Conservation (phyloP, 2,797 vertebrate genomes). For the Poecile montanus region DNA sequence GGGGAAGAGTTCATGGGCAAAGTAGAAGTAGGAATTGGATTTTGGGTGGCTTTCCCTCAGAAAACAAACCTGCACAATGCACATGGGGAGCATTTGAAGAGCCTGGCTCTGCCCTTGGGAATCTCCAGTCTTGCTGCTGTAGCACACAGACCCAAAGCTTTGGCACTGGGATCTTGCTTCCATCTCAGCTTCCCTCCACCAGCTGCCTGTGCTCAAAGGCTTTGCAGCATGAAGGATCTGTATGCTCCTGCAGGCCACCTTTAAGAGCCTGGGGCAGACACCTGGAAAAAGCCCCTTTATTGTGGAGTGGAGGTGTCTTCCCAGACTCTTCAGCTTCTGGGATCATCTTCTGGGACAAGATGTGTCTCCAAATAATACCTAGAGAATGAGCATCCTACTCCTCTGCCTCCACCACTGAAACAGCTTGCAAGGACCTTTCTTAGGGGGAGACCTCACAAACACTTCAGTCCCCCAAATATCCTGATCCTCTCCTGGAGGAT, state of each 20-base stretch:
- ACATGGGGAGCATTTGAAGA: not conserved
- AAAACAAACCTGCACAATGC: not conserved
- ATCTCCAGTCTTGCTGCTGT: not conserved
- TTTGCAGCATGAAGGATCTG: not conserved
- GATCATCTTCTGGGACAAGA: not conserved
- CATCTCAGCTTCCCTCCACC: not conserved
- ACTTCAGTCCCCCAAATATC: not conserved
- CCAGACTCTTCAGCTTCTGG: not conserved
- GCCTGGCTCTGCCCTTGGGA: not conserved
- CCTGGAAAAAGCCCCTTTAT: not conserved
- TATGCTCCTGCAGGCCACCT: not conserved
- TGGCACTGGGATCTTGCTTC: not conserved
- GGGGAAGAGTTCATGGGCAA: not conserved
- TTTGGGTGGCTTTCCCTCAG: not conserved
- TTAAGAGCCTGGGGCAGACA: not conserved
- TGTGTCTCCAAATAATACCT: not conserved
- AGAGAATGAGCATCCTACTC: not conserved
- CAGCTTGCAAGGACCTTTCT: not conserved
- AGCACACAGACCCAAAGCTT: not conserved
- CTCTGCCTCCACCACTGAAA: not conserved
- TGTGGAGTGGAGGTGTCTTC: not conserved
- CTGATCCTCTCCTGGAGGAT: not conserved
- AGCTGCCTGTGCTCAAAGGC: not conserved
- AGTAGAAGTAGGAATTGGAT: not conserved
- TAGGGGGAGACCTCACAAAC: not conserved